Percentiles rank a stretch among this genome's conserved stretches.
Conservation (phyloP, 30 jellyfish, hydroid and myxozoan species). For the Pelagia noctiluca region DNA sequence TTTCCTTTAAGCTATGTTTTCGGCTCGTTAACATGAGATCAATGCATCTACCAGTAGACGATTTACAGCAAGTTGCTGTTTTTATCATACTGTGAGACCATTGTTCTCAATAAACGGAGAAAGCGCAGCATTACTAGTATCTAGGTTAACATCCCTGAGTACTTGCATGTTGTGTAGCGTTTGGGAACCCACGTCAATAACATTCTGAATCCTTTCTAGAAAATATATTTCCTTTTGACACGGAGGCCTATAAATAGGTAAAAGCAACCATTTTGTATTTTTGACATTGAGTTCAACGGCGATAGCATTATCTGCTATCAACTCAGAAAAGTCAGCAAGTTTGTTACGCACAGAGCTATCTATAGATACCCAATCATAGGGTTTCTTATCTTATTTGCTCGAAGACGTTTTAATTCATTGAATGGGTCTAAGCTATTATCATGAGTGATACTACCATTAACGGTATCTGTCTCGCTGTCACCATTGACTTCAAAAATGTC, state of each 20-base stretch:
- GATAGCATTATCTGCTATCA: slow-evolving; percentile 17
- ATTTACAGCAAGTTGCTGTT: slow-evolving; percentile 7
- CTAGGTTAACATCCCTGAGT: slow-evolving; percentile 41
- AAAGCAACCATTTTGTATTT: slow-evolving; percentile 21
- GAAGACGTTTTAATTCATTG: not conserved
- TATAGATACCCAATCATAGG: not conserved
- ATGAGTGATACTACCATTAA: not conserved
- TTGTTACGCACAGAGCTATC: not conserved
- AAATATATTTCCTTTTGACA: slow-evolving; percentile 10
- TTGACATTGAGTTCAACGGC: slow-evolving; percentile 29
- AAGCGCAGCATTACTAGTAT: slow-evolving; percentile 11
- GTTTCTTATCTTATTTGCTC: not conserved
- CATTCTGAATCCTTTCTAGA: slow-evolving; percentile 2
- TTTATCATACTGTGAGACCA: slow-evolving; percentile 3
- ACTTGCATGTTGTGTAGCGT: not conserved
- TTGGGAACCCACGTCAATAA: not conserved
- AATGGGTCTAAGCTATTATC: not conserved
- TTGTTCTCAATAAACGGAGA: not conserved
- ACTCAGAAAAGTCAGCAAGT: not conserved
- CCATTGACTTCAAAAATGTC: not conserved
- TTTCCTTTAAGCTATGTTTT: not conserved
- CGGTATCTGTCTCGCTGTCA: not conserved
- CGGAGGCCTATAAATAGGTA: slow-evolving; percentile 32
- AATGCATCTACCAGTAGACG: slow-evolving; percentile 17
- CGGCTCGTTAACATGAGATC: slow-evolving; percentile 15